Conservation (phyloP, 2,797 vertebrate genomes). For the Psittacula derbiana region DNA sequence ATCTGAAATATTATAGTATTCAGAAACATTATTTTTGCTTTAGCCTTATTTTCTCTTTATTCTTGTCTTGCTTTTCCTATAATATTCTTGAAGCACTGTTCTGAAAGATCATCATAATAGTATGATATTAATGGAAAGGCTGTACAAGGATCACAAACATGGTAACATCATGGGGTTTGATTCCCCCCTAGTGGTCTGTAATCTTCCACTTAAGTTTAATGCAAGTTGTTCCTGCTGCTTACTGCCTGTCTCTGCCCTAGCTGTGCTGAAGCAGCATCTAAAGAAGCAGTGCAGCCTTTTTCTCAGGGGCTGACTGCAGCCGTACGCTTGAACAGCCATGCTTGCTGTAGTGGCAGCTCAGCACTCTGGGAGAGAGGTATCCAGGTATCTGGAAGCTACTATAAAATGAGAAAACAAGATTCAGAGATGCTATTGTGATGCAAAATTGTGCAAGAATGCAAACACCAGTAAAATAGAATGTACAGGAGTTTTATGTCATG, state of each 20-base stretch:
- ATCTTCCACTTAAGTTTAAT: neutral
- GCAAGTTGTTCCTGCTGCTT: neutral
- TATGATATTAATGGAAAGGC: neutral
- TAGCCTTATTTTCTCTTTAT: neutral
- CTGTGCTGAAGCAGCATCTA: slow-evolving; percentile 14
- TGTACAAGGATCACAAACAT: neutral
- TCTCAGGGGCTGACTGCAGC: neutral
- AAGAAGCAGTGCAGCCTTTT: neutral
- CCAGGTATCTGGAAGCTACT: neutral
- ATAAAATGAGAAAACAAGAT: neutral
- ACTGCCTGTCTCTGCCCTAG: neutral
- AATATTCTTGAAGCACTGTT: neutral
- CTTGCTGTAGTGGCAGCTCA: neutral
- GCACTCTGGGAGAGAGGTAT: neutral
- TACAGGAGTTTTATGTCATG: neutral
- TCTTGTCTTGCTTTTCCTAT: neutral
- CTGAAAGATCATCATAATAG: neutral
- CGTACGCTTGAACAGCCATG: neutral
- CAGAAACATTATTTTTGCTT: neutral
- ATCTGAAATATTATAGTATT: neutral
- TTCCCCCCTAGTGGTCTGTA: neutral
- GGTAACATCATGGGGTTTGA: neutral
- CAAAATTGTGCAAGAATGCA: neutral
- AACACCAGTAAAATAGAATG: neutral
- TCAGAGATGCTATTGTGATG: neutral